phyloP scores from a whole-genome alignment of 2,888 invertebrate genomes.

The Spatulosminthurus flaviceps region DNA sequence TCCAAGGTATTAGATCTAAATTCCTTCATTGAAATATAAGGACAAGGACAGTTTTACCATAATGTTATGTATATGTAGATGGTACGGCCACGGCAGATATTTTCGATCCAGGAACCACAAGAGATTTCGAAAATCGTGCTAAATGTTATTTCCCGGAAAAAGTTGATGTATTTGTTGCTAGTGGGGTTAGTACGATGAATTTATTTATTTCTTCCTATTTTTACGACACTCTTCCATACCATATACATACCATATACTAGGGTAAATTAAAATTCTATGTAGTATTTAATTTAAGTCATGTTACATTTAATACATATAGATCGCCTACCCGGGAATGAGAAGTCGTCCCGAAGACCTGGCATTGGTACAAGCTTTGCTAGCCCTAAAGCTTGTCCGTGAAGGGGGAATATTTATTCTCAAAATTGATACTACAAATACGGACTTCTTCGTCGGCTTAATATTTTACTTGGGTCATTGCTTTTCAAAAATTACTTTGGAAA shows the following conservation, averaged over 20 bases:
- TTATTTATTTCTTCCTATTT: too few species aligned
- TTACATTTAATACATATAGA: neutral
- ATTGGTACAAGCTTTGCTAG: conserved; percentile 3
- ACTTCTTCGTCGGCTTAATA: conserved; percentile 19
- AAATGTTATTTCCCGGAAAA: neutral
- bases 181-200: neutral
- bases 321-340: conserved; percentile 1
- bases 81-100: neutral
- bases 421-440: neutral
- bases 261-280: too few species aligned
- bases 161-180: conserved; percentile 1
- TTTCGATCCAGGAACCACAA: neutral
- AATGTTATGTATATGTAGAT: neutral
- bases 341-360: conserved; percentile 12
- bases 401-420: conserved; percentile 28
- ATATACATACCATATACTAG: too few species aligned
- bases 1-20: neutral
- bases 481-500: neutral
- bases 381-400: conserved; percentile 4
- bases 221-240: too few species aligned
- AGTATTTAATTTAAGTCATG: too few species aligned
- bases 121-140: neutral
- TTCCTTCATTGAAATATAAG: too few species aligned
- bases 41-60: too few species aligned
- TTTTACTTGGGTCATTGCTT: conserved; percentile 21